These are phyloP conservation scores for Ericerus pela DNA, from an alignment of 1,140 invertebrate species.

Conservation along the genomic window DNA sequence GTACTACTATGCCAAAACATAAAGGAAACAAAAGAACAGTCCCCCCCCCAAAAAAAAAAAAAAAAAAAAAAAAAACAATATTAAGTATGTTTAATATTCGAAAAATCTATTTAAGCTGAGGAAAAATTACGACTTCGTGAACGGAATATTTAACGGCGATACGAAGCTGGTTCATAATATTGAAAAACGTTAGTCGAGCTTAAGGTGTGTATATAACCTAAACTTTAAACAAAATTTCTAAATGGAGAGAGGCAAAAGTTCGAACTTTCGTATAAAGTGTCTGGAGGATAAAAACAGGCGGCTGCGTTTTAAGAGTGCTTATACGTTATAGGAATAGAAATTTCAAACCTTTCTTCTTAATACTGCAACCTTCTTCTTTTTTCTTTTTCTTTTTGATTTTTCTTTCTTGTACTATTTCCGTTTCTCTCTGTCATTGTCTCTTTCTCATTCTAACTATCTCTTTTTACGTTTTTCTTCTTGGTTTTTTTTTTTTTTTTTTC, in stretches of 20 bases:
- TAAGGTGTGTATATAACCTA: slow-evolving; percentile 1
- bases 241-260: slow-evolving; percentile 3
- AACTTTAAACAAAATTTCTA: slow-evolving; percentile 2
- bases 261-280: background rate
- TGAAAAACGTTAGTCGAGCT: slow-evolving; percentile 8
- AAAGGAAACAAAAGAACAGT: too few species aligned
- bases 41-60: background rate
- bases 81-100: slow-evolving; percentile 10
- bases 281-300: slow-evolving; percentile 8
- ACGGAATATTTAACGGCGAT: slow-evolving; percentile 1
- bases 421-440: too few species aligned
- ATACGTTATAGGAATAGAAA: slow-evolving; percentile 10
- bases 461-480: too few species aligned
- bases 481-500: too few species aligned
- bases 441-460: too few species aligned
- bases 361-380: too few species aligned
- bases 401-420: too few species aligned
- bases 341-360: slow-evolving; percentile 7
- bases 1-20: too few species aligned
- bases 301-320: slow-evolving; percentile 5
- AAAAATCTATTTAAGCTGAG: slow-evolving; percentile 9
- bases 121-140: slow-evolving; percentile 6
- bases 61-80: background rate
- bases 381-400: too few species aligned
- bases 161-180: background rate